Conservation (phyloP, 2,888 invertebrate species). For the Zhengitettix transpicula region DNA sequence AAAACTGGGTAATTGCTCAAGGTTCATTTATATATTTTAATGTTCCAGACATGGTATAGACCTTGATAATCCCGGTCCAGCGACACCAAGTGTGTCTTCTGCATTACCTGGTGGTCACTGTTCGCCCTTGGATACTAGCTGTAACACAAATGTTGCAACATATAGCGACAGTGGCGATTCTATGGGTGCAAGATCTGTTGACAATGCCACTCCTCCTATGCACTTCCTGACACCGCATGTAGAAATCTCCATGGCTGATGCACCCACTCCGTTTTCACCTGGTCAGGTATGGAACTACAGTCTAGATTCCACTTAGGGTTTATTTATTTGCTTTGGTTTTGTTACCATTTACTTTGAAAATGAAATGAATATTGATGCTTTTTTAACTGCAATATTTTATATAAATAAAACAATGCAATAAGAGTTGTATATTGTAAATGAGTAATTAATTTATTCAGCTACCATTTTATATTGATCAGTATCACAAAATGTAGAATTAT, state of each 20-base stretch:
- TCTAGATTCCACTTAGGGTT: no score
- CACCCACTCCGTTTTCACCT: conserved; percentile 44
- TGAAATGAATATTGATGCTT: no score
- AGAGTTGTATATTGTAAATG: no score
- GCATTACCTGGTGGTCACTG: conserved; percentile 25
- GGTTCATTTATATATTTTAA: neutral
- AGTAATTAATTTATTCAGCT: no score
- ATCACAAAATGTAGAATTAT: no score
- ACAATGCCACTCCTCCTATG: conserved; percentile 79
- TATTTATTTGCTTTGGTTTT: no score
- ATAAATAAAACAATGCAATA: no score
- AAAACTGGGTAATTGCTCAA: neutral
- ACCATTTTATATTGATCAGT: no score
- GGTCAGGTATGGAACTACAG: conserved; percentile 21
- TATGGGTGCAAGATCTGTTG: conserved; percentile 60
- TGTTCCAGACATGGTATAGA: conserved; percentile 65
- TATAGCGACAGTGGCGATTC: conserved; percentile 75
- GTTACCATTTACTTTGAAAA: no score
- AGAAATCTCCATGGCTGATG: conserved; percentile 77
- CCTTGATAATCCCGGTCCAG: conserved; percentile 71
- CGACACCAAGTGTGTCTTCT: conserved; percentile 5
- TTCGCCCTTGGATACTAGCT: conserved; percentile 30
- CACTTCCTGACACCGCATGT: conserved; percentile 83
- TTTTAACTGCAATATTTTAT: no score
- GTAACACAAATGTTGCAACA: conserved; percentile 45